Evolutionary conservation across 1,140 invertebrate genomes (phyloP).

Genomic region (Drosophila biarmipes): DNA sequence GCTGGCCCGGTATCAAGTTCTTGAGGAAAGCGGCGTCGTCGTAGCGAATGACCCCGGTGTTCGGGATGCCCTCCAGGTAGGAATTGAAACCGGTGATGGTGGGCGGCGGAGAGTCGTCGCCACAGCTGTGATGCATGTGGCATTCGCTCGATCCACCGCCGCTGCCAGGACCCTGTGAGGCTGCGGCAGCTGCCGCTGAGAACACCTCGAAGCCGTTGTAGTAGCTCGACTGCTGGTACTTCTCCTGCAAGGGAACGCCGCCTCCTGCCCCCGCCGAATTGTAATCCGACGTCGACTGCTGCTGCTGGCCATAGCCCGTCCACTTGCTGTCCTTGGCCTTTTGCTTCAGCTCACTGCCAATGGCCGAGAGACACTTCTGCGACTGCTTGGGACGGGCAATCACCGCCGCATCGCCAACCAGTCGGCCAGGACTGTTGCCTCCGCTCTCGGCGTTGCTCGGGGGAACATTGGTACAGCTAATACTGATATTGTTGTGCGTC

Average conservation of each 20-base stretch:
- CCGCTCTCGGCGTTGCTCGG: slow-evolving; percentile 24
- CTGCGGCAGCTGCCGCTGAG: slow-evolving; percentile 20
- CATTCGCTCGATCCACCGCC: slow-evolving; percentile 43
- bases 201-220: slow-evolving; percentile 81
- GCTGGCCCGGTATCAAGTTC: slow-evolving; percentile 85
- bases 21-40: slow-evolving; percentile 86
- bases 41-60: slow-evolving; percentile 81
- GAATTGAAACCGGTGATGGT: slow-evolving; percentile 83
- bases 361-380: slow-evolving; percentile 78
- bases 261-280: slow-evolving; percentile 20
- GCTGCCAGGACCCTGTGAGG: slow-evolving; percentile 13
- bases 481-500: slow-evolving; percentile 84
- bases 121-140: slow-evolving; percentile 78
- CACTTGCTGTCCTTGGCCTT: slow-evolving; percentile 79
- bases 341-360: slow-evolving; percentile 83
- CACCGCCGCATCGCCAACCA: slow-evolving; percentile 70
- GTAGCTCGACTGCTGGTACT: slow-evolving; percentile 81
- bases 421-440: slow-evolving; percentile 43
- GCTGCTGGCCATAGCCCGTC: slow-evolving; percentile 52
- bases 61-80: slow-evolving; percentile 81
- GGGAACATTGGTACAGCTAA: slow-evolving; percentile 80
- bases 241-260: slow-evolving; percentile 61
- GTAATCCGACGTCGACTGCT: slow-evolving; percentile 30
- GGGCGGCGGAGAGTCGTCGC: slow-evolving; percentile 82
- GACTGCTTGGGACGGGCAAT: slow-evolving; percentile 75